Evolutionary conservation across 2,113 vertebrate genomes (phyloP).

Genomic region (Scartelaos histophorus): DNA sequence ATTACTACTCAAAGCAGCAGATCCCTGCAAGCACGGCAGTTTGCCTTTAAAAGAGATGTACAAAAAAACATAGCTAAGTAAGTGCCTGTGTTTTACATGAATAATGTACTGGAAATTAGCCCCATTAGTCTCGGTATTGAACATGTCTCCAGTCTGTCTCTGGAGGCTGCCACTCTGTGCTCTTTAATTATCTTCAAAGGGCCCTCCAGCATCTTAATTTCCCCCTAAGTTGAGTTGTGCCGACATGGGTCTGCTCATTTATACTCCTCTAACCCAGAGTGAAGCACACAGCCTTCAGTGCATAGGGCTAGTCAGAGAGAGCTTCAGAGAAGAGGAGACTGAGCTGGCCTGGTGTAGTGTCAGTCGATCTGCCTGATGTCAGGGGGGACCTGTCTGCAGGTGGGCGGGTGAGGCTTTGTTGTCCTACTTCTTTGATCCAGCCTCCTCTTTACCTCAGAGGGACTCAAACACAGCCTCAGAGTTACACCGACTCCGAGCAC

Average conservation of each 20-base stretch:
- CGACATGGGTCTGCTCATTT: slow-evolving; percentile 68
- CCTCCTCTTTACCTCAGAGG: slow-evolving; percentile 49
- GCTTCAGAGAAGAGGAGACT: slow-evolving; percentile 39
- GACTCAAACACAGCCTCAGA: slow-evolving; percentile 32
- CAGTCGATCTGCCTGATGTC: slow-evolving; percentile 57
- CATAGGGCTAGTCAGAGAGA: slow-evolving; percentile 24
- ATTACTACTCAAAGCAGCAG: slow-evolving; percentile 32
- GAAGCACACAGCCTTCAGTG: slow-evolving; percentile 30
- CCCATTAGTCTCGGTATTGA: slow-evolving; percentile 79
- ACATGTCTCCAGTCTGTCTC: slow-evolving; percentile 71
- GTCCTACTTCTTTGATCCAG: slow-evolving; percentile 69
- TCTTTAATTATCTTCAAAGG: slow-evolving; percentile 80
- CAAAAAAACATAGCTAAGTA: slow-evolving; percentile 50
- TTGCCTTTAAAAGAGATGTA: slow-evolving; percentile 34
- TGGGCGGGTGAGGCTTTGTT: slow-evolving; percentile 66
- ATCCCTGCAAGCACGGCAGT: slow-evolving; percentile 14
- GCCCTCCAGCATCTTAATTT: slow-evolving; percentile 77
- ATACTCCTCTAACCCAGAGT: slow-evolving; percentile 55
- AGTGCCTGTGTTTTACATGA: slow-evolving; percentile 74
- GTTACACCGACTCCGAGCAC: slow-evolving; percentile 41
- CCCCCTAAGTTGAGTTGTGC: slow-evolving; percentile 67
- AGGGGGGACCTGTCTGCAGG: slow-evolving; percentile 52
- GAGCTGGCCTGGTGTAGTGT: slow-evolving; percentile 44
- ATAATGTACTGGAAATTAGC: slow-evolving; percentile 79
- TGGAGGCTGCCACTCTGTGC: slow-evolving; percentile 74